Conservation (phyloP, 2,888 invertebrate genomes). For the Gastrophysa polygoni region DNA sequence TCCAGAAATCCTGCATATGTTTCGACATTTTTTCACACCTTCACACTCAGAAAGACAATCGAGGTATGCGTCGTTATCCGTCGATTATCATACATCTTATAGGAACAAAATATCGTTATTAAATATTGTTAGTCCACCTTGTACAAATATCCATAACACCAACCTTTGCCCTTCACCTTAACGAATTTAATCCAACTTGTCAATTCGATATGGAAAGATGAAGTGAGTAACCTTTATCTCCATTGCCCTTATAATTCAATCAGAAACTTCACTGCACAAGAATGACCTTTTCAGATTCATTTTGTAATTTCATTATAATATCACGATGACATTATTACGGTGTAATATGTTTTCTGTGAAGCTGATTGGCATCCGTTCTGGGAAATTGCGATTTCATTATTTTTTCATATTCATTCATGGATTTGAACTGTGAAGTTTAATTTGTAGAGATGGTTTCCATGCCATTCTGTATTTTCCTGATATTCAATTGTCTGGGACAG, state of each 20-base stretch:
- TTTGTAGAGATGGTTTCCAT: too few species aligned
- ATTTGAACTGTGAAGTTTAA: too few species aligned
- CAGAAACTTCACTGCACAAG: conserved; percentile 51
- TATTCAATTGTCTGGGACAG: too few species aligned
- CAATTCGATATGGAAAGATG: conserved; percentile 42
- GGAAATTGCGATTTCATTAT: conserved; percentile 12
- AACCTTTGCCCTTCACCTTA: conserved; percentile 12
- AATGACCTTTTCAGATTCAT: conserved; percentile 53
- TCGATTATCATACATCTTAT: too few species aligned
- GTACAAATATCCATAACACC: too few species aligned
- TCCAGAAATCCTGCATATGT: too few species aligned
- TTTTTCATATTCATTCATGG: background rate
- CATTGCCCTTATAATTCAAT: conserved; percentile 57
- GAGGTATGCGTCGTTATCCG: too few species aligned
- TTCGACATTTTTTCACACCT: too few species aligned
- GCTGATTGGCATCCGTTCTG: conserved; percentile 11
- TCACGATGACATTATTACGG: conserved; percentile 51
- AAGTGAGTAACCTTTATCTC: conserved; percentile 52
- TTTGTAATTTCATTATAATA: conserved; percentile 53
- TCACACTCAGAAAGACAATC: too few species aligned
- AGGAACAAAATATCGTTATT: too few species aligned
- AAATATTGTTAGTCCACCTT: too few species aligned
- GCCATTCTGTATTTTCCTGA: too few species aligned
- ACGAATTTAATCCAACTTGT: conserved; percentile 40
- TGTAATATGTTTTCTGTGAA: conserved; percentile 19